Evolutionary conservation across 30 jellyfish, hydroid and myxozoan species (phyloP).

Genomic region (Cassiopea xamachana): DNA sequence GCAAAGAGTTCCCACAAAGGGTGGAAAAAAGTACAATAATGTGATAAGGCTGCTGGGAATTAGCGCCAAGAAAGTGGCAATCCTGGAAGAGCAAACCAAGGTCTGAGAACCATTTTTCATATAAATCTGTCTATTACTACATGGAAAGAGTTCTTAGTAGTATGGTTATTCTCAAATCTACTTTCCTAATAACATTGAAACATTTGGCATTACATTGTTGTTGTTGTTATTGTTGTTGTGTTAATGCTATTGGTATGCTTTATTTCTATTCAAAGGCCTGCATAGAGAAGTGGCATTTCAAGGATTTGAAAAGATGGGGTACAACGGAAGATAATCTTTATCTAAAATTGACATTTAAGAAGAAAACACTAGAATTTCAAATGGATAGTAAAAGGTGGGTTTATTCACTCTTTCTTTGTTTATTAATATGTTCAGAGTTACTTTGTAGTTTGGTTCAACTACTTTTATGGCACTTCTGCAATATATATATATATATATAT

Average conservation of each 20-base stretch:
- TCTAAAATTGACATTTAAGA: constrained; percentile 70
- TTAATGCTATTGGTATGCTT: no score
- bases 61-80: constrained; percentile 81
- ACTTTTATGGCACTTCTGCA: no score
- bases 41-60: constrained; percentile 84
- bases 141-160: neutral
- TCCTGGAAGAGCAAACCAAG: constrained; percentile 92
- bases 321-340: constrained; percentile 72
- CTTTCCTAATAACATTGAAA: no score
- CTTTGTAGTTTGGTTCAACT: no score
- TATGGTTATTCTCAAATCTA: neutral
- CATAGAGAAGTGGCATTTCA: constrained; percentile 77
- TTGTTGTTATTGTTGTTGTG: no score
- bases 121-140: neutral
- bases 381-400: constrained; percentile 79
- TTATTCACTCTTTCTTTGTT: neutral
- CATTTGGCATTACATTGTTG: no score
- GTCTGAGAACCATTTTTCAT: constrained; percentile 4
- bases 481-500: no score
- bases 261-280: constrained; percentile 71
- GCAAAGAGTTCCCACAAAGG: constrained; percentile 79
- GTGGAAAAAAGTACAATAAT: constrained; percentile 67
- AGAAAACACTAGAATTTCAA: constrained; percentile 54
- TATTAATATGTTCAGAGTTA: no score
- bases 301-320: constrained; percentile 83